Conservation (phyloP, 2,113 vertebrate species). For the Jacana jacana region DNA sequence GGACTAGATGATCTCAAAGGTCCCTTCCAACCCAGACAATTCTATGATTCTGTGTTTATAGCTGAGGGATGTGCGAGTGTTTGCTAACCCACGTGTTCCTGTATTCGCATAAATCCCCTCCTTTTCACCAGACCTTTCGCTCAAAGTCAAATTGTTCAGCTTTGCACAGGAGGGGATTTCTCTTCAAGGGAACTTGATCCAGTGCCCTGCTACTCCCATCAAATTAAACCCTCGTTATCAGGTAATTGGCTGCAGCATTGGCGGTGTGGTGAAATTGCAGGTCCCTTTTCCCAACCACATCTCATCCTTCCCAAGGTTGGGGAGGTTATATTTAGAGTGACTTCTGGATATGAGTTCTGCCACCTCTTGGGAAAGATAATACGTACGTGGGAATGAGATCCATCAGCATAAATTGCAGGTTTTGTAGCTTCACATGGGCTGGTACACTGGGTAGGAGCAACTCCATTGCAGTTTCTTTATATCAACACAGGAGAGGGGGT, state of each 20-base stretch:
- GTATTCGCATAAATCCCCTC: not conserved
- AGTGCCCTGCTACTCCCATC: not conserved
- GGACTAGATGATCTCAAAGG: too few species aligned
- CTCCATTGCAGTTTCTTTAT: not conserved
- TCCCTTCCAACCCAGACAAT: too few species aligned
- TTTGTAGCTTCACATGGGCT: not conserved
- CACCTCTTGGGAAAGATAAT: not conserved
- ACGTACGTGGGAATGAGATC: not conserved
- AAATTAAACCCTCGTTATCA: not conserved
- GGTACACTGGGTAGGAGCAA: not conserved
- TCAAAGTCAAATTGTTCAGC: not conserved
- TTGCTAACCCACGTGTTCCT: not conserved
- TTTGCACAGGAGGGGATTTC: not conserved
- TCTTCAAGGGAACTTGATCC: not conserved
- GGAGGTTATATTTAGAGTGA: not conserved
- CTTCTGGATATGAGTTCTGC: not conserved
- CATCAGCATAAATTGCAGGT: not conserved
- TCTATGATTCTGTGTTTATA: not conserved
- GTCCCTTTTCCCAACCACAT: not conserved
- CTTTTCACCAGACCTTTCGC: not conserved
- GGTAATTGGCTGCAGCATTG: not conserved
- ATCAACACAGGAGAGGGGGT: not conserved
- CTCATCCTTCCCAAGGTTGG: not conserved
- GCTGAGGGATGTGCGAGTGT: not conserved
- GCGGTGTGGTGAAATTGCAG: rapidly evolving